Percentiles rank a stretch among this genome's conserved stretches.
Evolutionary conservation across 2,113 vertebrate genomes (phyloP).

Genomic region (Mixornis gularis): DNA sequence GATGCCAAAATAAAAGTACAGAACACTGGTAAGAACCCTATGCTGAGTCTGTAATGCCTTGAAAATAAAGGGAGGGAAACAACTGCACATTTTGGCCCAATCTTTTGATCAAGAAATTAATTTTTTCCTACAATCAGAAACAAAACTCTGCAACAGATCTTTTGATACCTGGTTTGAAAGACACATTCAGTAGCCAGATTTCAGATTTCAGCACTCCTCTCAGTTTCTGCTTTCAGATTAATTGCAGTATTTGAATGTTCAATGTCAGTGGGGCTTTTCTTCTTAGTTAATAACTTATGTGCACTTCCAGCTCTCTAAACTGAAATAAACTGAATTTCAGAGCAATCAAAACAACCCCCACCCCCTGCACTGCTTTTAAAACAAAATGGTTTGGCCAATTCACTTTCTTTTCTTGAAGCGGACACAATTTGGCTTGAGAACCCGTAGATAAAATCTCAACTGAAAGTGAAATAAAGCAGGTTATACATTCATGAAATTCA

Average conservation of each 20-base stretch:
- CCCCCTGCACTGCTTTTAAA: neutral
- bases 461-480: constrained; percentile 48
- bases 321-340: constrained; percentile 1
- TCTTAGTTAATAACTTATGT: neutral
- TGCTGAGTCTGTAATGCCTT: neutral
- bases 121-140: neutral
- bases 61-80: neutral
- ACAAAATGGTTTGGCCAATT: constrained; percentile 9
- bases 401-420: neutral
- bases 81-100: neutral
- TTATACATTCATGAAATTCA: constrained; percentile 49
- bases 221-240: neutral
- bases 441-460: constrained; percentile 17
- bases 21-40: neutral
- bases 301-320: neutral
- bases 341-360: neutral
- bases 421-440: constrained; percentile 13
- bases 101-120: neutral
- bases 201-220: neutral
- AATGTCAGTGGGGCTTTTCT: neutral
- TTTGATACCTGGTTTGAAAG: neutral
- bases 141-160: neutral
- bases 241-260: neutral
- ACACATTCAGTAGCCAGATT: neutral
- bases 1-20: neutral